Conservation (phyloP, 2,888 invertebrate genomes). For the Tiliacea citrago region DNA sequence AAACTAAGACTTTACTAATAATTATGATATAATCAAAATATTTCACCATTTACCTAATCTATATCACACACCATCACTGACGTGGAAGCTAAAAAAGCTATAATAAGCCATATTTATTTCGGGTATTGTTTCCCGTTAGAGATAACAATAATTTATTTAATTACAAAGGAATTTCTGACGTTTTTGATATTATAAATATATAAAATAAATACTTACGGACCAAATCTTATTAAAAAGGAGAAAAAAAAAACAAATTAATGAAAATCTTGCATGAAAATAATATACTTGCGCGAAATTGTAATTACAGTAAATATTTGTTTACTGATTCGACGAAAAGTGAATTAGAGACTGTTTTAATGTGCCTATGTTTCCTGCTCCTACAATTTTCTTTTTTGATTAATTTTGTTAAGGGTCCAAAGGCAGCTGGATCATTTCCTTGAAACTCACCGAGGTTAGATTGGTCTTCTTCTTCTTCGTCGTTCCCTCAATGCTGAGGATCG, state of each 20-base stretch:
- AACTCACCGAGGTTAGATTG: background rate
- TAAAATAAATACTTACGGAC: background rate
- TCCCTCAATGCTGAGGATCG: no score
- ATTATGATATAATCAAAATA: background rate
- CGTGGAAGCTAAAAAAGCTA: background rate
- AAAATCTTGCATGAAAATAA: background rate
- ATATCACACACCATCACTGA: background rate
- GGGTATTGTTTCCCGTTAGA: constrained; percentile 5
- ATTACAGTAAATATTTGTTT: constrained; percentile 14
- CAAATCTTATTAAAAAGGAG: background rate
- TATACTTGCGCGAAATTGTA: constrained; percentile 4
- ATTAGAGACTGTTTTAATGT: background rate
- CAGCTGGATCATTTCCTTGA: background rate
- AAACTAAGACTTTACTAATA: background rate
- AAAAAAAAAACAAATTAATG: background rate
- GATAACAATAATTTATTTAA: background rate
- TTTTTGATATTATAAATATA: constrained; percentile 11
- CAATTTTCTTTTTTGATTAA: constrained; percentile 14
- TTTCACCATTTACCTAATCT: background rate
- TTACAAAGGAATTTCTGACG: background rate
- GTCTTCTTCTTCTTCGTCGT: no score
- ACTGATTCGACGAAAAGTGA: constrained; percentile 11
- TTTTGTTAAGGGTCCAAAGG: background rate
- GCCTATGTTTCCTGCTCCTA: background rate
- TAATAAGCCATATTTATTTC: background rate